phyloP scores from a whole-genome alignment of 92 coral and sea anemone species.

The Phenganax stokvisi region DNA sequence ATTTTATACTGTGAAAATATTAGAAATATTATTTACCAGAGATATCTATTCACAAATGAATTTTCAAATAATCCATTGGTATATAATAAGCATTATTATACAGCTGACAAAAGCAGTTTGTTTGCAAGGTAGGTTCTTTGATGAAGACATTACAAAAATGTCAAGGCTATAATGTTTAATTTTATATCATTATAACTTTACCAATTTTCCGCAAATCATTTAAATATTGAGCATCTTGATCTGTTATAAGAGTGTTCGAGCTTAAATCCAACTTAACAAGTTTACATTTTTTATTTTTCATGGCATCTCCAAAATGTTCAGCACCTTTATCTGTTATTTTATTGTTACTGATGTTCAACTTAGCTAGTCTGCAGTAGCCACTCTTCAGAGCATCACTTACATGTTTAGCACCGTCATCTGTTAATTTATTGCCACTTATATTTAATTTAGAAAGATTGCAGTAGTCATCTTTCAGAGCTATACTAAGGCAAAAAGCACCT shows the following conservation, averaged over 20 bases:
- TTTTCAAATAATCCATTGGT: no score
- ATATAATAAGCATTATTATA: no score
- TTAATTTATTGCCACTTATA: background rate
- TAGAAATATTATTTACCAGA: no score
- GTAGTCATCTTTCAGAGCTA: background rate
- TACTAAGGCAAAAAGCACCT: background rate
- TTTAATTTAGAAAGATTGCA: background rate
- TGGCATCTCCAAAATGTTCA: background rate
- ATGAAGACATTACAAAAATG: no score
- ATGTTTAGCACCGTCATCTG: constrained; percentile 7
- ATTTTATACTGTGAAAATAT: no score
- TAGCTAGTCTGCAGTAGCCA: background rate
- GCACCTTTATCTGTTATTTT: constrained; percentile 2
- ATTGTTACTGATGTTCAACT: background rate
- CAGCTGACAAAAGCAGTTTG: no score
- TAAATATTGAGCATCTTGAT: no score
- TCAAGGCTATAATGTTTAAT: no score
- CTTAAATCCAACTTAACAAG: background rate
- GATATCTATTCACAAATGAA: no score
- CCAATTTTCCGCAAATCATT: no score
- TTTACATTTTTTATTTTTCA: constrained; percentile 15
- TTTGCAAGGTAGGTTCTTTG: no score
- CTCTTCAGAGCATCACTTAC: constrained; percentile 10
- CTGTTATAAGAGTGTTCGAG: background rate
- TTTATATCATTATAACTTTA: no score